Base-by-base conservation (phyloP, 2,797 vertebrate species). In the Cynodonichthys magdalenae region DNA sequence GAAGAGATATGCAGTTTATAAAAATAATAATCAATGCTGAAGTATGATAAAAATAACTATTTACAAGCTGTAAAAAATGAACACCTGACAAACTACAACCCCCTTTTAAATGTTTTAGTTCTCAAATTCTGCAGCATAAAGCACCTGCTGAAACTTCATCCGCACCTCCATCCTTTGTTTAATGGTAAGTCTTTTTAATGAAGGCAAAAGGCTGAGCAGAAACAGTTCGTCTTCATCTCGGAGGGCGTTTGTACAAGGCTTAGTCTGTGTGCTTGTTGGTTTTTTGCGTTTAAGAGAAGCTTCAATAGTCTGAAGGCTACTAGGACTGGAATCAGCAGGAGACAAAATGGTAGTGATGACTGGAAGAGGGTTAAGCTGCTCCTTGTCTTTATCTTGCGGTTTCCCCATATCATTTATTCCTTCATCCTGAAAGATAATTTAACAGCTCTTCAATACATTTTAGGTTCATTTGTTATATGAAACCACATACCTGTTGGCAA, bases 171-270 rank as follows among this genome's bases (percentile, higher is more conserved):
- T 86, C 10, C 83, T 71, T 55, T 80, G 86, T 69, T 87, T 88
- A 20, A 77, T 85, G 52, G 74, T 82, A 0, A 90, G 85, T 28
- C 88, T 83, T 73, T 86, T 90, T 27, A 90, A 29, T 6, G 86
- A 88, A 0, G 88, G 88, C 44, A 90, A 65, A 6, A 90, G 86
- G 65, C 88, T 90, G 18, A 88, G 83, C 52, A 90, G 67, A 62
- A 88, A 90, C 66, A 90, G 74, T 82, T 88, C 86, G 7, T 88
- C 86, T 63, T 90, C 86, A 57, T 90, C 88, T 74, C 83, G 71
- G 75, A 81, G 54, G 0, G 48, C 51, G 4, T 83, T 81, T 15
- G 59, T 67, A 62, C 71, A 70, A 41, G 50, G 72, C 15, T 63
- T 74, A 20, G 52, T 52, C 28, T 80, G 77, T 67, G 78, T 57